These are phyloP conservation scores for Python bivittatus DNA, from an alignment of 2,113 vertebrate species.

Conservation along the genomic window DNA sequence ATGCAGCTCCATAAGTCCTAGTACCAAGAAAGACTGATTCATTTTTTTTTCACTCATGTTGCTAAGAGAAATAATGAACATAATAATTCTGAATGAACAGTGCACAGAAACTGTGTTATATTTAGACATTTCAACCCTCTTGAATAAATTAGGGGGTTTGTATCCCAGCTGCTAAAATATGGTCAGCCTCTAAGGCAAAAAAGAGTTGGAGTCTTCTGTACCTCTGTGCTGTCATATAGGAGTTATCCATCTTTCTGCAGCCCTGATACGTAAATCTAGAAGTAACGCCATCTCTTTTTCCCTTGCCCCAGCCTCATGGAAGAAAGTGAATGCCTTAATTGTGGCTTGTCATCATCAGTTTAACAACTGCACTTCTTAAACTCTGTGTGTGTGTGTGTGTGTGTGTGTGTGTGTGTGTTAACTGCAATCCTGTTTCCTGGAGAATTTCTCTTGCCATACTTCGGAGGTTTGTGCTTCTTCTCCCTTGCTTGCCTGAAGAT, in stretches of 20 bases:
- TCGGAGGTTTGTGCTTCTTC: background rate
- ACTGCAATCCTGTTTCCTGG: background rate
- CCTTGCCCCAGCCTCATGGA: background rate
- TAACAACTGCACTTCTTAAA: background rate
- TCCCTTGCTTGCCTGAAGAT: background rate
- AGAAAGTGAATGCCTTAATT: background rate
- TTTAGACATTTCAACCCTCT: background rate
- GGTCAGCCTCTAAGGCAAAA: background rate
- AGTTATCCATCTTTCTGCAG: no score
- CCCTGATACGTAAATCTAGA: background rate
- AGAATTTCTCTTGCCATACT: background rate
- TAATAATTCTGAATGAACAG: background rate
- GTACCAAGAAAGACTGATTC: background rate
- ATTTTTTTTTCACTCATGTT: background rate
- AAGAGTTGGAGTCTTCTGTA: background rate
- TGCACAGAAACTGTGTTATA: background rate
- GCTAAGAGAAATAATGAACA: background rate
- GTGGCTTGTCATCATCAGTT: background rate
- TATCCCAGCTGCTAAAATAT: background rate
- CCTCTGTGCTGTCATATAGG: no score
- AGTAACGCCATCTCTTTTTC: background rate
- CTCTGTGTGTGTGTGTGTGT: background rate
- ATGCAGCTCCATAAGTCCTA: background rate
- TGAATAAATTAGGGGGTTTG: background rate
- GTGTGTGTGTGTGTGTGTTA: background rate